phyloP scores from a whole-genome alignment of 37 sponge, comb jelly and placozoan genomes.

The Bolinopsis microptera region DNA sequence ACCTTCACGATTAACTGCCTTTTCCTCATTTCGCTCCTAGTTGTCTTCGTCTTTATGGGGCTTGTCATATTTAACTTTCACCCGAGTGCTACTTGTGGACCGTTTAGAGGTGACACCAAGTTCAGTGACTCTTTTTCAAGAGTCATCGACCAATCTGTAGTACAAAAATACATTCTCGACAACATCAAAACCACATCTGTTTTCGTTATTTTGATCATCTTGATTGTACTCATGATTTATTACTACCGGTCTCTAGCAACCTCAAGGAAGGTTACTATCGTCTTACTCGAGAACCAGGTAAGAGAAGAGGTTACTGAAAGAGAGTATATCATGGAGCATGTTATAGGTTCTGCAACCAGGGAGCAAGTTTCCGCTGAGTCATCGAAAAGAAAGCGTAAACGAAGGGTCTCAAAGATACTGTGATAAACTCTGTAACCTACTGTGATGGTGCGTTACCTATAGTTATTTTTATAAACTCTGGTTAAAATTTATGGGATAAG shows the following conservation, averaged over 20 bases:
- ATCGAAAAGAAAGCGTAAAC: too few species aligned
- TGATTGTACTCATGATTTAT: not conserved
- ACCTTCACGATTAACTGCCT: not conserved
- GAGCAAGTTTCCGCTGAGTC: too few species aligned
- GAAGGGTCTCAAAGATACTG: too few species aligned
- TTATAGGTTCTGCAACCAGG: too few species aligned
- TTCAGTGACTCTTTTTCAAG: not conserved
- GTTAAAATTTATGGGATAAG: too few species aligned
- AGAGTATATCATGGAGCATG: not conserved
- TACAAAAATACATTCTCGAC: not conserved
- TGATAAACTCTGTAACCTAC: too few species aligned
- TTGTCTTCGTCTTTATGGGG: constrained; percentile 21
- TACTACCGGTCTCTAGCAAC: constrained; percentile 26
- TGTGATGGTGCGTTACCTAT: too few species aligned
- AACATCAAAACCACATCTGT: constrained; percentile 31
- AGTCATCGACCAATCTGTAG: not conserved
- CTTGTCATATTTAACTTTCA: not conserved
- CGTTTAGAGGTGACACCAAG: not conserved
- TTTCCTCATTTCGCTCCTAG: not conserved
- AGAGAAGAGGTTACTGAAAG: not conserved
- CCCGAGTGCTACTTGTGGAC: not conserved
- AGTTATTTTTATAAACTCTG: too few species aligned
- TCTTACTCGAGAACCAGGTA: constrained; percentile 3
- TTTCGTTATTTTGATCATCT: not conserved
- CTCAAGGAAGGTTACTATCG: not conserved